These are phyloP conservation scores for Sipha flava DNA, from an alignment of 1,140 invertebrate species.

Conservation along the genomic window DNA sequence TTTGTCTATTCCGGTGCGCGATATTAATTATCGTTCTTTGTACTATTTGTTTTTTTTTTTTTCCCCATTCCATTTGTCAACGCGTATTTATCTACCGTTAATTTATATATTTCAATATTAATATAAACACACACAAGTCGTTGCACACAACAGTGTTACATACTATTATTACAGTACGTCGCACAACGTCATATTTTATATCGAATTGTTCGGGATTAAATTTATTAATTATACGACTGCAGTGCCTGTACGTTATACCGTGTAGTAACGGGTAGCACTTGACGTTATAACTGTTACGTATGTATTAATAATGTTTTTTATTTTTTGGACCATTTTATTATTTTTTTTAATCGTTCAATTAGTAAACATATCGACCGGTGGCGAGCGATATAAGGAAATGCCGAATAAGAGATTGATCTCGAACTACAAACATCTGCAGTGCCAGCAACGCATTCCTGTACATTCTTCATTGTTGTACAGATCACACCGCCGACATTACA, in stretches of 20 bases:
- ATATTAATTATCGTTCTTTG: background rate
- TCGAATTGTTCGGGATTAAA: too few species aligned
- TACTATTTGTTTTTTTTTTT: background rate
- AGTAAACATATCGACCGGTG: background rate
- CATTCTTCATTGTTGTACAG: constrained; percentile 12
- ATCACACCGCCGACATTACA: constrained; percentile 10
- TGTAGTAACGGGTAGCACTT: too few species aligned
- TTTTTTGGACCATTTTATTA: too few species aligned
- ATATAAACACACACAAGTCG: too few species aligned
- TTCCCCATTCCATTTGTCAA: background rate
- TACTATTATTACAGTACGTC: too few species aligned
- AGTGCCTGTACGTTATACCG: too few species aligned
- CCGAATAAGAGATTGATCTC: constrained; percentile 2
- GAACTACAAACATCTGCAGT: background rate
- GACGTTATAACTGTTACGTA: too few species aligned
- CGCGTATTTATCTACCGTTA: background rate
- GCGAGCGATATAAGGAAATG: background rate
- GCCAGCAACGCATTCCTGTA: constrained; percentile 4
- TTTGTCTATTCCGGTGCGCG: background rate
- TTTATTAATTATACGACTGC: too few species aligned
- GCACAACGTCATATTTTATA: too few species aligned
- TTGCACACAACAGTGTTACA: too few species aligned
- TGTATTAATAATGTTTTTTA: too few species aligned
- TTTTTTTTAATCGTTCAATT: background rate
- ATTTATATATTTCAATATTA: background rate